Conservation (phyloP, 2,113 vertebrate species). For the Gavialis gangeticus region DNA sequence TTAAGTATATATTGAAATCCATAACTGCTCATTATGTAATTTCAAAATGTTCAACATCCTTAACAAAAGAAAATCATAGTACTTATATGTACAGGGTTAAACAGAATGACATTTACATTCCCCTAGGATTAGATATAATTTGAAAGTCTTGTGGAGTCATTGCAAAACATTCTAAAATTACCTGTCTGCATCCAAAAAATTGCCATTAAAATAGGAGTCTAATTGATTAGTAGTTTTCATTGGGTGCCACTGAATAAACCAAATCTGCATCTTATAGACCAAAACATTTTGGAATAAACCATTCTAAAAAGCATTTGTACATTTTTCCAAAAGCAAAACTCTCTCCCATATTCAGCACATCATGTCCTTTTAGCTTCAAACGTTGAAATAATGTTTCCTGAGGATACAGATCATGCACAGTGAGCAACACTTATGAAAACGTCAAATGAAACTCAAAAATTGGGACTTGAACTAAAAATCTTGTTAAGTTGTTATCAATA, state of each 20-base stretch:
- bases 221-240: not conserved
- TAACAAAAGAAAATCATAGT: not conserved
- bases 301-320: not conserved
- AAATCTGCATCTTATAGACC: not conserved
- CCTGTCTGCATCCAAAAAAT: not conserved
- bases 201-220: not conserved
- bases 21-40: not conserved
- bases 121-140: not conserved
- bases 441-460: not conserved
- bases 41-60: not conserved
- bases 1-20: not conserved
- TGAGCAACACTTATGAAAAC: not conserved
- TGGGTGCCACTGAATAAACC: not conserved
- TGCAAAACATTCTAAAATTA: not conserved
- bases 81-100: not conserved
- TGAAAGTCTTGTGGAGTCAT: not conserved
- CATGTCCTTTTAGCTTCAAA: conserved; percentile 11
- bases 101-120: not conserved
- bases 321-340: not conserved
- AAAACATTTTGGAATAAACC: not conserved
- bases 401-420: not conserved
- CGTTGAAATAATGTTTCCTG: conserved; percentile 1
- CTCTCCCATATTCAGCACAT: conserved; percentile 3
- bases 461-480: not conserved
- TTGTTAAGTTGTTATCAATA: not conserved